Evolutionary conservation across 2,888 invertebrate genomes (phyloP).

Genomic region (Proisotoma minuta): DNA sequence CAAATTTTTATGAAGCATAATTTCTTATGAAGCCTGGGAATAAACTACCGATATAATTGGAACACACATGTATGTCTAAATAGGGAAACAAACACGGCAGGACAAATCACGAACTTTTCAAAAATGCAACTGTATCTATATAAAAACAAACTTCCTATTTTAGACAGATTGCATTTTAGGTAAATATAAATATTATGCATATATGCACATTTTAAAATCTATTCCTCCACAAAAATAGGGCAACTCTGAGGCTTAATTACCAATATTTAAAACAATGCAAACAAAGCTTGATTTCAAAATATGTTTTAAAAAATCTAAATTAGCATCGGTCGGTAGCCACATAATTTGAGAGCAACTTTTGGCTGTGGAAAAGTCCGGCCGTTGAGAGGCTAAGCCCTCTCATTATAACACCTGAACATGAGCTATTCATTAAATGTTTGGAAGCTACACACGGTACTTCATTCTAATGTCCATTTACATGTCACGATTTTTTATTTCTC

Average conservation of each 20-base stretch:
- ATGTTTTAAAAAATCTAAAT: no score
- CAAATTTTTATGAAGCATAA: not conserved
- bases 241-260: no score
- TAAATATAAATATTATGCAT: not conserved
- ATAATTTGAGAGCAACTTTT: no score
- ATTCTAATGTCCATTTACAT: conserved; percentile 13
- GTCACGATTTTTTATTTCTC: conserved; percentile 7
- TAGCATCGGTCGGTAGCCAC: no score
- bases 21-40: not conserved
- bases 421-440: conserved; percentile 17
- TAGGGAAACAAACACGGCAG: conserved; percentile 7
- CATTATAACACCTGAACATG: conserved; percentile 7
- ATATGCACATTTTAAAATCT: no score
- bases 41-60: not conserved
- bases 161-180: not conserved
- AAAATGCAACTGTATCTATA: conserved; percentile 9
- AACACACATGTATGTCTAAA: conserved; percentile 6
- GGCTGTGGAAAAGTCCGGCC: no score
- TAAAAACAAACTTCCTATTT: not conserved
- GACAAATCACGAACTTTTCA: conserved; percentile 17
- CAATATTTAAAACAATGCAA: no score
- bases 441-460: conserved; percentile 13
- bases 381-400: no score
- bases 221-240: no score
- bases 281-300: no score